Base-by-base conservation (phyloP, 1,140 invertebrate species). In the Papilio glaucus region DNA sequence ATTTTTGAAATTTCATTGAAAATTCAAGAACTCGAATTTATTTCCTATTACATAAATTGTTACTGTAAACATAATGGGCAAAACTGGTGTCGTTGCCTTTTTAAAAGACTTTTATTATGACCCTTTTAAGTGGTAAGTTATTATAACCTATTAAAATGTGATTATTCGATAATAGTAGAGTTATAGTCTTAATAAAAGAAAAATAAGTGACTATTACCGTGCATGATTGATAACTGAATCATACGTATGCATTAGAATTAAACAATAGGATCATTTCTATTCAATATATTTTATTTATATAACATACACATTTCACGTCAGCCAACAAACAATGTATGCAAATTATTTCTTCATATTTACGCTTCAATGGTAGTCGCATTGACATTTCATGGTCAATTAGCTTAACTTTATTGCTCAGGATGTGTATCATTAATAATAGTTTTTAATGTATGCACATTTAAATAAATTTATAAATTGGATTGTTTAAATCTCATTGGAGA, bases 71-170 rank as follows among this genome's bases (percentile, higher is more conserved):
- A 92, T 85, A 86, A 91, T 92, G 89, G 86, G 82, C 74, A 87
- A 85, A 77, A 85, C 87, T 73, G 84, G 88, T 75, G 81, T 85
- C 49, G 80, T 87, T 72, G 69, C 79, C 8, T 87, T 87, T 67
- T 53, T 91, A 1, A 86, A 89, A 75, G 85, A 88, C 71, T 91
- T 89, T 74, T 92, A 92, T 69, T 85, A 90, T 72, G 90, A 92
- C 77, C 90, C 90, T 7, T 92, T 92, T 65, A 91, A 92, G 83
- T 92, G 90, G 90, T 92, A 78, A 88, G 88, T 85, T 26, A 63
- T 77, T 69, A 83, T 88, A 87, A 88, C 85, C 85, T 86, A 70
- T 72, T 33, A 39, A 72, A 77, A 77, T 79, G 78, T 73, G 73
- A 24, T 70, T 65, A 45, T 37, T 63, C 12, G 9, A 57, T 10